These are phyloP conservation scores for Trichogramma evanescens DNA, from an alignment of 2,888 invertebrate genomes.

Conservation along the genomic window DNA sequence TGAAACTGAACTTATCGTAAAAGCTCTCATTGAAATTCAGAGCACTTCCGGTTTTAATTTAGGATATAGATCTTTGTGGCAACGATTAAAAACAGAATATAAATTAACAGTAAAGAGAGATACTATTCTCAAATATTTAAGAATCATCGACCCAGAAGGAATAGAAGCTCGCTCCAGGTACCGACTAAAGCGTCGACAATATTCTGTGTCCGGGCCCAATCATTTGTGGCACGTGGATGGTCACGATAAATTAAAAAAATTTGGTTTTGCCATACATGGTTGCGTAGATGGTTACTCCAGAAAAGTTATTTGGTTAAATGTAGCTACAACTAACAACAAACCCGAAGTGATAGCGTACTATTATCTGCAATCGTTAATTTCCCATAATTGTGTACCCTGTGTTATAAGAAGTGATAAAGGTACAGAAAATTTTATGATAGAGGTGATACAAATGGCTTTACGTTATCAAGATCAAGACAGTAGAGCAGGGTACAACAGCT, in stretches of 20 bases:
- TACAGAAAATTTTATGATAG: conserved; percentile 8
- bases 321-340: too few species aligned
- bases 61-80: too few species aligned
- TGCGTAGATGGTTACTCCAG: not conserved
- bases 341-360: not conserved
- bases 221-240: not conserved
- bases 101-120: not conserved
- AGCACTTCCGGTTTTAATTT: too few species aligned
- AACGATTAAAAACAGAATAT: not conserved
- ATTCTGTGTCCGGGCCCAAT: not conserved
- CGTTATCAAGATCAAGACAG: conserved; percentile 3
- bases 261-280: not conserved
- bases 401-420: conserved; percentile 12
- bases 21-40: too few species aligned
- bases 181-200: not conserved
- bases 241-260: not conserved
- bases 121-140: not conserved
- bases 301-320: too few species aligned
- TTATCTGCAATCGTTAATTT: conserved; percentile 13
- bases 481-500: conserved; percentile 9
- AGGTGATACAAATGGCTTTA: conserved; percentile 7
- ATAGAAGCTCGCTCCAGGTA: not conserved
- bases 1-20: too few species aligned
- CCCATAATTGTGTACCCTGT: conserved; percentile 4
- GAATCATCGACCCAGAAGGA: too few species aligned